Evolutionary conservation across 2,113 vertebrate species (phyloP), one percentile per base, ranked within the genome.

Genomic region (Arenaria interpres): DNA sequence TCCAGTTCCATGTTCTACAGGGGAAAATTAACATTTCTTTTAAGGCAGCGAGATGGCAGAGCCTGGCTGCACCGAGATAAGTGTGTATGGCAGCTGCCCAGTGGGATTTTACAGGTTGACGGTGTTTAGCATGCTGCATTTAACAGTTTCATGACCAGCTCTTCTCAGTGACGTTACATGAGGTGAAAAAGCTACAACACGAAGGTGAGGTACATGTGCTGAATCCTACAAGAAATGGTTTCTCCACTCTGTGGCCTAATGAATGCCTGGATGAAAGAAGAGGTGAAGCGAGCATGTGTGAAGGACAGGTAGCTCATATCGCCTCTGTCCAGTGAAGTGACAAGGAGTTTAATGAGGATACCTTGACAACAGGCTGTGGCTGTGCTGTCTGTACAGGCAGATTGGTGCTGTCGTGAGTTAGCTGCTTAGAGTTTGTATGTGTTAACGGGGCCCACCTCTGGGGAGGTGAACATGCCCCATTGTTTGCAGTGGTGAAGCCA

Each of bases 21-120:
- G 81, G 84, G 50, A 56, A 97, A 96, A 96, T 74, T 86, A 96
- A 94, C 75, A 83, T 91, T 97, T 97, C 84, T 96, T 96, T 95
- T 84, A 94, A 97, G 79, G 57, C 84, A 82, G 93, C 3, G 46
- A 82, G 79, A 86, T 90, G 88, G 85, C 64, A 88, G 84, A 95
- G 85, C 75, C 94, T 97, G 96, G 88, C 81, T 93, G 91, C 77
- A 53, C 68, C 77, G 93, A 97, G 90, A 93, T 96, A 95, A 97
- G 37, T 90, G 43, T 75, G 86, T 82, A 78, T 50, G 51, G 94
- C 89, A 94, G 84, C 88, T 93, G 75, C 90, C 92, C 72, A 35
- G 54, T 91, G 82, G 79, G 75, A 39, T 74, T 92, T 72, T 74
- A 35, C 75, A 90, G 81, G 81, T 39, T 91, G 85, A 68, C 78